Conservation (phyloP, 2,888 invertebrate genomes). For the Dascillus cervinus region DNA sequence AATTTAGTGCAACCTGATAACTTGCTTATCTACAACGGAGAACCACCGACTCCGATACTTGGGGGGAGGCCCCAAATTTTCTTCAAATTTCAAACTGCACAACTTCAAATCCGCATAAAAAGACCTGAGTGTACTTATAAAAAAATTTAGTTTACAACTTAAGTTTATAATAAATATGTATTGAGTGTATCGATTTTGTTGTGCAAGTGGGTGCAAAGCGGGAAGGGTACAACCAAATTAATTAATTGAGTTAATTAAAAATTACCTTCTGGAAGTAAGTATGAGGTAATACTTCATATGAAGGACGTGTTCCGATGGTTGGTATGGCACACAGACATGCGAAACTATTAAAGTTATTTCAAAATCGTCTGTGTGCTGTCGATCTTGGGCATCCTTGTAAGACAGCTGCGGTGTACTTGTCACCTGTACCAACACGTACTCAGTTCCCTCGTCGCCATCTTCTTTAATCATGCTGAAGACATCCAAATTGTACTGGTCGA, state of each 20-base stretch:
- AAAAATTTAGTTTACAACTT: too few species aligned
- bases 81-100: too few species aligned
- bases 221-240: too few species aligned
- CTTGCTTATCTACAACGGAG: too few species aligned
- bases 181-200: too few species aligned
- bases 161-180: too few species aligned
- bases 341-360: constrained; percentile 59
- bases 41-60: too few species aligned
- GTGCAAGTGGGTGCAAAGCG: too few species aligned
- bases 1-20: too few species aligned
- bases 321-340: constrained; percentile 43
- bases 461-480: constrained; percentile 53
- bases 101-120: too few species aligned
- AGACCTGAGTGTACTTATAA: too few species aligned
- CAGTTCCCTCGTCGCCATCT: constrained; percentile 38
- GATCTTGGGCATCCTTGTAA: constrained; percentile 52
- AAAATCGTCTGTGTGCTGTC: constrained; percentile 56
- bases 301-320: constrained; percentile 35
- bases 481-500: constrained; percentile 59
- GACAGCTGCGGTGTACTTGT: constrained; percentile 50
- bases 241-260: constrained; percentile 4
- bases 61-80: too few species aligned
- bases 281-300: constrained; percentile 54
- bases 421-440: constrained; percentile 57
- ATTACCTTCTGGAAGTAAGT: constrained; percentile 50